Base-by-base conservation (phyloP, 2,797 vertebrate species). In the Helicolenus hilgendorfi region DNA sequence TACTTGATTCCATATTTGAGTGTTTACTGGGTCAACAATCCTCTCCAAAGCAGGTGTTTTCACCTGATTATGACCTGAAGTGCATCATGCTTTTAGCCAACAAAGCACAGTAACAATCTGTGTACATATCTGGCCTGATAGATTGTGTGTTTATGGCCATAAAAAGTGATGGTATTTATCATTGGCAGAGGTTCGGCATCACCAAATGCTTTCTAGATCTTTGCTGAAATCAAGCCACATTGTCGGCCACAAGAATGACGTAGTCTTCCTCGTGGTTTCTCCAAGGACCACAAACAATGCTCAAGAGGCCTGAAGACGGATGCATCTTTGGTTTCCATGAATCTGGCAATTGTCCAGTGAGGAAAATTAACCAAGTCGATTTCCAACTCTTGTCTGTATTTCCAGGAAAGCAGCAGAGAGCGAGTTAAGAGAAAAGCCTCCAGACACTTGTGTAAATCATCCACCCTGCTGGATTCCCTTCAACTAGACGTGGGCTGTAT, bases 401-500 rank as follows among this genome's bases (percentile, higher is more conserved):
- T 62, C 72, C 77, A 71, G 76, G 53, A 71, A 81, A 80, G 35
- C 24, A 74, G 59, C 41, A 31, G 55, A 76, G 18, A 33, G 18
- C 0, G 1, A 72, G 27, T 33, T 65, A 78, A 33, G 58, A 77
- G 68, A 56, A 33, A 83, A 82, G 35, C 71, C 83, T 77, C 15
- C 4, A 64, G 49, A 65, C 59, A 2, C 59, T 73, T 5, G 26
- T 65, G 62, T 7, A 59, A 70, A 82, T 69, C 14, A 64, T 55
- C 59, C 9, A 27, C 35, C 49, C 73, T 33, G 70, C 69, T 81
- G 72, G 69, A 83, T 70, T 77, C 55, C 36, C 70, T 75, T 82
- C 63, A 74, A 41, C 45, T 33, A 67, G 59, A 36, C 27, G 22
- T 3, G 27, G 69, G 22, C 62, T 69, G 75, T 24, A 22, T 65